These are phyloP conservation scores for Dendrolimus houi DNA, from an alignment of 2,888 invertebrate species.

Conservation along the genomic window DNA sequence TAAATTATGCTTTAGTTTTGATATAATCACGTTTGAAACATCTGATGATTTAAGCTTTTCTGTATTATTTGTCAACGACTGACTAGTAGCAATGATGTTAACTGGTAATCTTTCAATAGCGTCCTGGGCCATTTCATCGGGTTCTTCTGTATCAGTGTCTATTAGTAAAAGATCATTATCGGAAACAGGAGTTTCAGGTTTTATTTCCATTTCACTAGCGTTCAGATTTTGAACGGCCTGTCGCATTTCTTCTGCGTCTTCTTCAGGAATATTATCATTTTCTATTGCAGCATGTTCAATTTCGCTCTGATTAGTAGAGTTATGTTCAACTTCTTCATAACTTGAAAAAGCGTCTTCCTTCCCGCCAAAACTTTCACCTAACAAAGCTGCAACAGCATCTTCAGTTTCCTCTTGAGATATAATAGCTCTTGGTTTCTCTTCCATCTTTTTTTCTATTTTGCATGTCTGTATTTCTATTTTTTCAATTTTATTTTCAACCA, in stretches of 20 bases:
- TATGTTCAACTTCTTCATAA: constrained; percentile 69
- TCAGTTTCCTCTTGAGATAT: constrained; percentile 96
- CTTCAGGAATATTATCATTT: constrained; percentile 78
- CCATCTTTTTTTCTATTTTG: constrained; percentile 75
- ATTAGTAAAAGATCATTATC: constrained; percentile 90
- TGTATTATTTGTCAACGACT: constrained; percentile 30
- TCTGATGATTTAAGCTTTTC: constrained; percentile 55
- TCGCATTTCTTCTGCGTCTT: constrained; percentile 88
- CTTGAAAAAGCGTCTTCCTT: constrained; percentile 72
- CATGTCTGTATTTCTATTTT: constrained; percentile 35
- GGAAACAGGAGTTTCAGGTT: constrained; percentile 90
- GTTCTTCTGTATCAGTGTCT: constrained; percentile 90
- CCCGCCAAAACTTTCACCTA: constrained; percentile 90
- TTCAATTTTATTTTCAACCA: constrained; percentile 39
- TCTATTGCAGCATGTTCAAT: constrained; percentile 61
- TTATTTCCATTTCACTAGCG: constrained; percentile 82
- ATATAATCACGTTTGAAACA: constrained; percentile 46
- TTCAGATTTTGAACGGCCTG: constrained; percentile 89
- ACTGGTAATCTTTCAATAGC: constrained; percentile 48
- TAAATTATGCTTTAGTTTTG: constrained; percentile 54
- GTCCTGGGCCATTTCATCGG: constrained; percentile 74
- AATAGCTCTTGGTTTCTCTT: constrained; percentile 87
- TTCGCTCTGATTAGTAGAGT: constrained; percentile 48
- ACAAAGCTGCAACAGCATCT: constrained; percentile 91
- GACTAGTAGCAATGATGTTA: constrained; percentile 54